Percentiles rank a stretch among this genome's conserved stretches.
Conservation (phyloP, 1,140 invertebrate species). For the Drosophila baimaii region DNA sequence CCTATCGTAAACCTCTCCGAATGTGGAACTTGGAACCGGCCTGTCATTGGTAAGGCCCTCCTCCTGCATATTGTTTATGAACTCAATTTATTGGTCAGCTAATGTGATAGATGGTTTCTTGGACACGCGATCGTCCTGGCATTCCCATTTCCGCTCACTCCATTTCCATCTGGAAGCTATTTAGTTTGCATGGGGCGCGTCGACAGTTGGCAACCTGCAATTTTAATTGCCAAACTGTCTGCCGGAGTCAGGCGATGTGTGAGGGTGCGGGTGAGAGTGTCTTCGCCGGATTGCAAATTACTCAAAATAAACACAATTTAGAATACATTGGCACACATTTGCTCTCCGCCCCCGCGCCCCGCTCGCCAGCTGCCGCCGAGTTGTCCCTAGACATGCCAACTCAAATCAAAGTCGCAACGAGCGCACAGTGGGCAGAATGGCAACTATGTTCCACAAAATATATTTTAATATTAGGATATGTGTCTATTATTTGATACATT, state of each 20-base stretch:
- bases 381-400: conserved; percentile 74
- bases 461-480: neutral
- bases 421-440: conserved; percentile 18
- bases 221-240: conserved; percentile 71
- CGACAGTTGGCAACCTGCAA: conserved; percentile 74
- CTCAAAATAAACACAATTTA: conserved; percentile 79
- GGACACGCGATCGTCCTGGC: conserved; percentile 49
- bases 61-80: conserved; percentile 6
- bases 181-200: conserved; percentile 69
- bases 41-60: too few species aligned
- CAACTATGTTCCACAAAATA: neutral
- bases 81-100: conserved; percentile 25
- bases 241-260: conserved; percentile 38
- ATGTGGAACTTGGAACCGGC: neutral
- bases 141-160: conserved; percentile 7
- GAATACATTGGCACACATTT: conserved; percentile 63
- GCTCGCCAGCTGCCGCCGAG: conserved; percentile 43
- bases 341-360: neutral
- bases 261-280: conserved; percentile 15
- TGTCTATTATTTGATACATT: neutral
- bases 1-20: neutral
- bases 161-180: conserved; percentile 30
- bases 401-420: conserved; percentile 57
- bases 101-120: conserved; percentile 26
- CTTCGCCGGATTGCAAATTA: conserved; percentile 56